A percentile compares a stretch with the other conserved stretches of the same genome.
Evolutionary conservation across 1,140 invertebrate species (phyloP).

Genomic region (Homarus americanus): DNA sequence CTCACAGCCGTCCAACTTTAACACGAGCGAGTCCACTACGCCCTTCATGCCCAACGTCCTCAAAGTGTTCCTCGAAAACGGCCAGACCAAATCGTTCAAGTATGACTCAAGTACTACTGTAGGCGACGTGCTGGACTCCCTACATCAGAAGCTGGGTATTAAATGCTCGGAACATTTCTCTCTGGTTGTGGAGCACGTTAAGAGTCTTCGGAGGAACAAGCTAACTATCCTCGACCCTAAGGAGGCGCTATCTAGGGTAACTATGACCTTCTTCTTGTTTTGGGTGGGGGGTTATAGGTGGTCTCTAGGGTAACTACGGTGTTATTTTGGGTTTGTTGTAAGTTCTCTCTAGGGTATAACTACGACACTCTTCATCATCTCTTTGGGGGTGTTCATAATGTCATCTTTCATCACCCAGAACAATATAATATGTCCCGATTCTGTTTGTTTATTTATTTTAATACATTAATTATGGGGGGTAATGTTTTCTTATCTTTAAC

Average conservation of each 20-base stretch:
- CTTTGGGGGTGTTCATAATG: too few species aligned
- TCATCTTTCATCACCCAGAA: too few species aligned
- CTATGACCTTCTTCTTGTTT: not conserved
- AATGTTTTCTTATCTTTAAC: too few species aligned
- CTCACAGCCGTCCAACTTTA: conserved; percentile 85
- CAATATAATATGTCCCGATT: too few species aligned
- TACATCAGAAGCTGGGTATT: conserved; percentile 91
- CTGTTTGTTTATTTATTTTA: too few species aligned
- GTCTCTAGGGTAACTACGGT: too few species aligned
- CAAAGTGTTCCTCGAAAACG: conserved; percentile 94
- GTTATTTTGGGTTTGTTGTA: too few species aligned
- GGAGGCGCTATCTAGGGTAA: conserved; percentile 90
- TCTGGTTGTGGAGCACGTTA: conserved; percentile 93
- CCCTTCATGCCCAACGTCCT: conserved; percentile 95
- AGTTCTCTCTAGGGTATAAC: too few species aligned
- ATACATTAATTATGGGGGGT: too few species aligned
- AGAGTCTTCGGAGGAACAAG: conserved; percentile 89
- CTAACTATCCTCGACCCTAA: conserved; percentile 89
- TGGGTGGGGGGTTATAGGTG: too few species aligned
- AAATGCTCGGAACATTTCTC: conserved; percentile 90
- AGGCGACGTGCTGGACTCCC: conserved; percentile 89
- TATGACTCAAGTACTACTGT: conserved; percentile 94
- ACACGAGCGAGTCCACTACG: conserved; percentile 86
- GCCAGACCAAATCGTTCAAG: conserved; percentile 97
- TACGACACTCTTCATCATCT: too few species aligned